These are phyloP conservation scores for Tupiocoris notatus DNA, from an alignment of 2,888 invertebrate species.

Conservation along the genomic window DNA sequence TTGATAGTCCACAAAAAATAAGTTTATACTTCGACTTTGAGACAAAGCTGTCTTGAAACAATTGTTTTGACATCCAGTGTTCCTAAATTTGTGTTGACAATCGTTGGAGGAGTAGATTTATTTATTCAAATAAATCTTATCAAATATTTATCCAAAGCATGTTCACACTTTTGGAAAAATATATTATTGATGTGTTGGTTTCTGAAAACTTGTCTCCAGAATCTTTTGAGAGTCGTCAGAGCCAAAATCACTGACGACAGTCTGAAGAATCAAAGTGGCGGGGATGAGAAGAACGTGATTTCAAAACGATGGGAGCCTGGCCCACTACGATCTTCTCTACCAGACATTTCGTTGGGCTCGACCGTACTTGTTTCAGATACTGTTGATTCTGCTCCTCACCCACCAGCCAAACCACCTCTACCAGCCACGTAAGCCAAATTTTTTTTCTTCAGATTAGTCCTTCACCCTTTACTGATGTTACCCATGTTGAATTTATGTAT, in stretches of 20 bases:
- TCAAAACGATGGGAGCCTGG: slow-evolving; percentile 42
- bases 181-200: too few species aligned
- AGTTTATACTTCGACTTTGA: not conserved
- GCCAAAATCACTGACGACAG: slow-evolving; percentile 71
- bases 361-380: slow-evolving; percentile 72
- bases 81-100: too few species aligned
- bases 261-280: slow-evolving; percentile 51
- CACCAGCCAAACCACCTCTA: slow-evolving; percentile 86
- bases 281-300: slow-evolving; percentile 24
- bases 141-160: too few species aligned
- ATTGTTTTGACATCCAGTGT: too few species aligned
- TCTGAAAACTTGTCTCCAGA: slow-evolving; percentile 58
- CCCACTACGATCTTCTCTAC: slow-evolving; percentile 63
- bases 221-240: slow-evolving; percentile 73
- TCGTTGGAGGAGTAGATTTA: too few species aligned
- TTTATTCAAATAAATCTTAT: too few species aligned
- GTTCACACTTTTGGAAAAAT: too few species aligned
- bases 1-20: not conserved
- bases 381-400: slow-evolving; percentile 60
- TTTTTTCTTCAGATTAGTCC: not conserved
- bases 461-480: too few species aligned
- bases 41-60: too few species aligned
- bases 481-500: too few species aligned
- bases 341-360: slow-evolving; percentile 70
- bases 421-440: slow-evolving; percentile 64